These are phyloP conservation scores for Mionectes olivaceus DNA, from an alignment of 2,797 vertebrate species.

Conservation along the genomic window DNA sequence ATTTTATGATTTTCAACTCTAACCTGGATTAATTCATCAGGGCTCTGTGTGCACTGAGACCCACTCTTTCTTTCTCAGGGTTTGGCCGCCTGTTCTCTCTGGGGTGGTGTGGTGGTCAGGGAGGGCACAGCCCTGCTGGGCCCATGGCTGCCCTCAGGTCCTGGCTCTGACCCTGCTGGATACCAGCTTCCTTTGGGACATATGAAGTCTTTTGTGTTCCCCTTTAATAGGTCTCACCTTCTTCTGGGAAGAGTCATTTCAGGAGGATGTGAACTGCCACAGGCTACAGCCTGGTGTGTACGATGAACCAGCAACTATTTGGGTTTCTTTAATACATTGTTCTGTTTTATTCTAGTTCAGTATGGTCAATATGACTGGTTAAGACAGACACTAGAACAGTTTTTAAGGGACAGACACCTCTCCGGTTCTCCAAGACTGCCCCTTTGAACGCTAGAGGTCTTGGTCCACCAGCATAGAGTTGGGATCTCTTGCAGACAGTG, in stretches of 20 bases:
- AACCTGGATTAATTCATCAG: neutral
- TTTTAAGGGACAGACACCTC: neutral
- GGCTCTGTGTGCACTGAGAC: neutral
- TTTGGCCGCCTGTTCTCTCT: neutral
- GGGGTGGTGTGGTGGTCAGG: neutral
- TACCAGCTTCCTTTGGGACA: neutral
- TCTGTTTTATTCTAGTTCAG: neutral
- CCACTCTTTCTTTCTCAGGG: neutral
- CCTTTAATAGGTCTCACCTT: neutral
- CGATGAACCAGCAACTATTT: neutral
- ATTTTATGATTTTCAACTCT: neutral
- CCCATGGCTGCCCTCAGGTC: neutral
- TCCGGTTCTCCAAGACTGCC: neutral
- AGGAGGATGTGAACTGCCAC: neutral
- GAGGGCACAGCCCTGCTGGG: neutral
- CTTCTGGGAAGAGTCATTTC: neutral
- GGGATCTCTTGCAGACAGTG: neutral
- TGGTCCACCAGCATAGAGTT: neutral
- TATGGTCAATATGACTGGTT: neutral
- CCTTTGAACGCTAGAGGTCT: neutral
- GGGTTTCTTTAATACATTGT: neutral
- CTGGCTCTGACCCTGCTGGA: neutral
- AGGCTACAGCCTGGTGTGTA: neutral
- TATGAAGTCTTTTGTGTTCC: neutral
- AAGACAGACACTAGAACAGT: neutral